A percentile compares a stretch with the other conserved stretches of the same genome.
phyloP scores from a whole-genome alignment of 1,140 invertebrate genomes.

The Drosophila pruinosa region DNA sequence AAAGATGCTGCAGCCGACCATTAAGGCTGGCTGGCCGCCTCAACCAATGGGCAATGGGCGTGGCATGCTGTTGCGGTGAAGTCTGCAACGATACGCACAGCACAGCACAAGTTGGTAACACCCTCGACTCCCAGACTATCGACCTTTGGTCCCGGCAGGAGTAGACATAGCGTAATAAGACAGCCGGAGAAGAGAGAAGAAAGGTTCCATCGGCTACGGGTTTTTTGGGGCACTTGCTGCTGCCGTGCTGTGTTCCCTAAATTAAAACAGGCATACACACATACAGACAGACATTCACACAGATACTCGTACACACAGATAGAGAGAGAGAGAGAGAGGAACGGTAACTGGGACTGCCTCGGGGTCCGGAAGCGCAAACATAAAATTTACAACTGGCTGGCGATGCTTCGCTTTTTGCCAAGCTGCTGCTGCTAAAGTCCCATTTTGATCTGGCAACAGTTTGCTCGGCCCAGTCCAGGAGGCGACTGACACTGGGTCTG shows the following conservation, averaged over 20 bases:
- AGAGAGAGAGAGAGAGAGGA: not conserved
- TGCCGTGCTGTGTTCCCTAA: slow-evolving; percentile 63
- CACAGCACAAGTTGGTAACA: slow-evolving; percentile 56
- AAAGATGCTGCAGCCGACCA: slow-evolving; percentile 28
- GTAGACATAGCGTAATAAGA: slow-evolving; percentile 52
- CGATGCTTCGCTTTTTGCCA: slow-evolving; percentile 27
- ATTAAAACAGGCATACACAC: slow-evolving; percentile 62
- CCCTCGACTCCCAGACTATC: slow-evolving; percentile 24
- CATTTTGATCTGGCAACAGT: slow-evolving; percentile 34
- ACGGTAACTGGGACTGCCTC: slow-evolving; percentile 18
- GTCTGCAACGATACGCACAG: slow-evolving; percentile 40
- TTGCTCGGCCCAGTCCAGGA: not conserved
- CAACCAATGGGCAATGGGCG: not conserved
- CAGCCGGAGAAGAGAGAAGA: slow-evolving; percentile 29
- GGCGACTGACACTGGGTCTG: too few relatives aligned
- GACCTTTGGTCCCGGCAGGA: slow-evolving; percentile 3
- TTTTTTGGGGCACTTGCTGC: slow-evolving; percentile 60
- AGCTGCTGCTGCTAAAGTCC: slow-evolving; percentile 30
- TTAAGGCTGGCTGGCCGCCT: not conserved
- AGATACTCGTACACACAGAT: not conserved
- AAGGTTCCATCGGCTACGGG: slow-evolving; percentile 36
- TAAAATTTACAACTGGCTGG: slow-evolving; percentile 70
- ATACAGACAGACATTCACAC: too few relatives aligned
- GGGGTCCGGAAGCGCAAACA: slow-evolving; percentile 37
- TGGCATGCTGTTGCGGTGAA: slow-evolving; percentile 15